A percentile compares a stretch with the other conserved stretches of the same genome.
Evolutionary conservation across 2,888 invertebrate species (phyloP).

Genomic region (Chrysolina haemoptera): DNA sequence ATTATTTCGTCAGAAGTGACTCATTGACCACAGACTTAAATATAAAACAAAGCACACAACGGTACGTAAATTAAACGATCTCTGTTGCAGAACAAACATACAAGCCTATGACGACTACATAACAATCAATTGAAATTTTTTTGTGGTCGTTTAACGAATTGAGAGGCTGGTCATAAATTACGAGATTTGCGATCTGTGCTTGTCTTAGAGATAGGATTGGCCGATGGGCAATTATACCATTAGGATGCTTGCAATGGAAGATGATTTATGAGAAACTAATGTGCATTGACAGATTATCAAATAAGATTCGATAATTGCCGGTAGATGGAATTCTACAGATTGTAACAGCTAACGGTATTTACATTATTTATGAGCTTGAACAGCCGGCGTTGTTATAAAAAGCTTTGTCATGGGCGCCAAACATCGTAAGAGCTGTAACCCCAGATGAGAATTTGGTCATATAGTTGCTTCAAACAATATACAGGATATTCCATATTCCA

Average conservation of each 20-base stretch:
- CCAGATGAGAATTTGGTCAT: too few relatives aligned
- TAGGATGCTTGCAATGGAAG: neutral
- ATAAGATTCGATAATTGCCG: constrained; percentile 14
- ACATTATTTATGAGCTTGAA: neutral
- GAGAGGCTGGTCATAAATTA: neutral
- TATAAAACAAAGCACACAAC: too few relatives aligned
- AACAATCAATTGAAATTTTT: neutral
- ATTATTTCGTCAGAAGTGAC: too few relatives aligned
- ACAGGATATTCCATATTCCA: too few relatives aligned
- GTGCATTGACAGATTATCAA: constrained; percentile 17
- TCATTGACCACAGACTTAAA: too few relatives aligned
- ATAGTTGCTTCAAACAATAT: too few relatives aligned
- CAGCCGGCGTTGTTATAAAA: neutral
- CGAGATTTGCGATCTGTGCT: neutral
- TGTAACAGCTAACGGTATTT: neutral
- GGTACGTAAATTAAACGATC: too few relatives aligned
- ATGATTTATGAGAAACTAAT: constrained; percentile 17
- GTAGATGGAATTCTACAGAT: neutral
- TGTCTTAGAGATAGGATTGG: neutral
- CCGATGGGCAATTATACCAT: constrained; percentile 2
- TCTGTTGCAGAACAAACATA: too few relatives aligned
- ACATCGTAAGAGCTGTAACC: too few relatives aligned
- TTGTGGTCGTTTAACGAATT: neutral
- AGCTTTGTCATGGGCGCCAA: too few relatives aligned
- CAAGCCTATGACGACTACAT: neutral